Base-by-base conservation (phyloP, 2,797 vertebrate genomes). In the Cynodonichthys magdalenae region DNA sequence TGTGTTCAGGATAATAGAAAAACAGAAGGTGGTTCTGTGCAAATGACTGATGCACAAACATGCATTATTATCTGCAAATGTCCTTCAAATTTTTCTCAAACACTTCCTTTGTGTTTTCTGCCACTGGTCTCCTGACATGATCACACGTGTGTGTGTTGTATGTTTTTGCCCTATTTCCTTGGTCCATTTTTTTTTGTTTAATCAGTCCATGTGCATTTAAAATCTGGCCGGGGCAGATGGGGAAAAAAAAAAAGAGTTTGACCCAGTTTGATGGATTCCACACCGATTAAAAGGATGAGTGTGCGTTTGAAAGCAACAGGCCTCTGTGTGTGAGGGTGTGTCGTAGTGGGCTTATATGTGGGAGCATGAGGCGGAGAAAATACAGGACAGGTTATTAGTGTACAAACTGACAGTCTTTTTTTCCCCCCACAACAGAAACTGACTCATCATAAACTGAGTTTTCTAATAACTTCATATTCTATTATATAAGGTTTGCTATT, bases 251-350 rank as follows among this genome's bases (percentile, higher is more conserved):
- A 74, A 73, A 71, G 80, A 87, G 90, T 93, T 91, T 94, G 93
- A 94, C 93, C 93, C 92, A 94, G 85, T 94, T 94, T 93, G 88
- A 89, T 92, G 92, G 92, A 93, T 93, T 94, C 91, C 83, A 82
- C 86, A 74, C 82, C 84, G 92, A 93, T 94, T 94, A 93, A 93
- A 93, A 90, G 86, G 91, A 92, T 88, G 90, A 90, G 89, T 59
- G 84, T 81, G 90, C 88, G 90, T 89, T 91, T 79, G 79, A 90
- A 90, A 89, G 89, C 89, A 86, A 83, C 81, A 83, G 84, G 75
- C 76, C 72, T 77, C 77, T 59, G 67, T 75, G 55, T 74, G 45
- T 54, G 53, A 28, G 15, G 51, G 55, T 64, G 73, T 68, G 19
- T 39, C 29, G 15, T 39, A 8, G 11, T 36, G 12, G 65, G 39